Percentiles rank a stretch among this genome's conserved stretches.
phyloP scores from a whole-genome alignment of 1,140 invertebrate genomes.

The Dendrolimus punctatus region DNA sequence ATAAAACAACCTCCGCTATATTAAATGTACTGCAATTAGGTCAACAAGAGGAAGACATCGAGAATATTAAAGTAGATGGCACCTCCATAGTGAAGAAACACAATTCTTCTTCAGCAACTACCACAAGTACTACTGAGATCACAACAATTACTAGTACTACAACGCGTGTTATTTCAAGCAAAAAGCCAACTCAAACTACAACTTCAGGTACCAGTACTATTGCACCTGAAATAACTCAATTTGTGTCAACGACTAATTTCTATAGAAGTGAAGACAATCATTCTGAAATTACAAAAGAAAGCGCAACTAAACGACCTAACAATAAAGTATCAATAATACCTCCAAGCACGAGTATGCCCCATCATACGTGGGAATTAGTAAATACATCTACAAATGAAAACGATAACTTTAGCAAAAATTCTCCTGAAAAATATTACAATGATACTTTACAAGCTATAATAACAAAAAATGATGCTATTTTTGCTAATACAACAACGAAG shows the following conservation, averaged over 20 bases:
- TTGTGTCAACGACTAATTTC: no score
- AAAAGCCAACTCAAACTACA: constrained; percentile 1
- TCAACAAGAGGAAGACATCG: constrained; percentile 43
- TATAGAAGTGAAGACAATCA: constrained; percentile 13
- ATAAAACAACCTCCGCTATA: constrained; percentile 58
- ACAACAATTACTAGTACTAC: background rate
- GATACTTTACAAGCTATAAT: constrained; percentile 70
- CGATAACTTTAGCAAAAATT: constrained; percentile 45
- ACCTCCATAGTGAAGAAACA: constrained; percentile 57
- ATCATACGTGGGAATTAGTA: constrained; percentile 64
- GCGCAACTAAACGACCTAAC: constrained; percentile 54
- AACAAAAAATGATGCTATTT: constrained; percentile 61
- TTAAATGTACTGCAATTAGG: constrained; percentile 57
- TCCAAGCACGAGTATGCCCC: constrained; percentile 44
- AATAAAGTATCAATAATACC: constrained; percentile 63
- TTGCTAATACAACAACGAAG: constrained; percentile 64
- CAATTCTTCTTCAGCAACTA: constrained; percentile 23
- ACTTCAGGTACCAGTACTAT: constrained; percentile 7
- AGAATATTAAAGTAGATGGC: constrained; percentile 57
- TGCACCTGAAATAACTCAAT: background rate
- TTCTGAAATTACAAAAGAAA: constrained; percentile 38
- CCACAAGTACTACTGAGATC: constrained; percentile 1
- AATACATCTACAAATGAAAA: constrained; percentile 63
- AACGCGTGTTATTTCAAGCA: background rate
- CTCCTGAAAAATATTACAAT: constrained; percentile 64